Evolutionary conservation across 1,140 invertebrate species (phyloP).

Genomic region (Oreohelix idahoensis): DNA sequence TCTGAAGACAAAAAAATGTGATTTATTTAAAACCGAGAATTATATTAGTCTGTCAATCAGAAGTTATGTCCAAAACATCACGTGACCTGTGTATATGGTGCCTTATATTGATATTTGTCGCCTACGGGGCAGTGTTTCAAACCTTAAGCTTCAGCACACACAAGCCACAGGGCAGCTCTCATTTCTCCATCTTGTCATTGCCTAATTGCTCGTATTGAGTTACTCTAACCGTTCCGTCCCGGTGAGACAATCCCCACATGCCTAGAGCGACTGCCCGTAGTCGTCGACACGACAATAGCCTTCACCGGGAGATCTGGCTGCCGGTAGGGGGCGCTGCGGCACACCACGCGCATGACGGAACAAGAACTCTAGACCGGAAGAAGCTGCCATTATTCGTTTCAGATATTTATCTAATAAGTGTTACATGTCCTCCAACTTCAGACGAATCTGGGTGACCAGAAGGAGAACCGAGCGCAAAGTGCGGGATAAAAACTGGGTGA

Average conservation of each 20-base stretch:
- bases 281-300: neutral
- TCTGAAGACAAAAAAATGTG: too few species aligned
- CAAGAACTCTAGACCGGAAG: neutral
- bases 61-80: neutral
- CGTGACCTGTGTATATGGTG: neutral
- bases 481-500: neutral
- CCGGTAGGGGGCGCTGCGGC: neutral
- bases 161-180: neutral
- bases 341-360: slow-evolving; percentile 23
- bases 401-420: slow-evolving; percentile 10
- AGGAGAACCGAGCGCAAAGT: neutral
- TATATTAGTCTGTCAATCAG: neutral
- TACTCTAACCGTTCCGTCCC: neutral
- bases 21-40: too few species aligned
- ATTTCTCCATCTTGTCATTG: neutral
- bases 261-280: neutral
- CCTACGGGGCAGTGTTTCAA: neutral
- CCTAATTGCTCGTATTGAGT: slow-evolving; percentile 9
- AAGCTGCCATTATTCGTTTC: slow-evolving; percentile 5
- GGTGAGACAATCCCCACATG: slow-evolving; percentile 16
- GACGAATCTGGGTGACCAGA: neutral
- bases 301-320: neutral
- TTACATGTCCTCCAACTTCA: neutral
- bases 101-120: neutral
- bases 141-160: neutral